Evolutionary conservation across 2,888 invertebrate genomes (phyloP), one percentile per base, ranked within the genome.

Genomic region (Synergus umbraculus): DNA sequence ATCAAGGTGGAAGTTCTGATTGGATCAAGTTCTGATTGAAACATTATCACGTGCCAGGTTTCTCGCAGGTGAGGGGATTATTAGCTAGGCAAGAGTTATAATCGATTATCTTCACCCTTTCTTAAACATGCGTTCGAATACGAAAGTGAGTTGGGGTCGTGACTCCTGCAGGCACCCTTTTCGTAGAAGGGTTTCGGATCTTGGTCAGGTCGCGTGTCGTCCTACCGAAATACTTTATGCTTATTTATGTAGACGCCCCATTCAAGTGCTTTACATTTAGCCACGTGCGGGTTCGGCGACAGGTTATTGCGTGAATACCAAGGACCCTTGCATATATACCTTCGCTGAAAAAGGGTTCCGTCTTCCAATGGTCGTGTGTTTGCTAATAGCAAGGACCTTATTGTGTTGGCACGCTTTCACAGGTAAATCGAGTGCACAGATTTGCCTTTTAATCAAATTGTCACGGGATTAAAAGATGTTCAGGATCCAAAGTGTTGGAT

Each of bases 171-270:
- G 60, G 64, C 81, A 84, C 86, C 86, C 85, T 80, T 81, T 83
- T 78, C 76, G 54, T 81, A 83, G 79, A 83, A 84, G 83, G 82
- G 83, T 83, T 83, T 79, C 41, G 78, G 67, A 78, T 77, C 77
- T 81, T 81, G 78, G 84, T 76, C 82, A 80, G 86, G 89, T 88
- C 90, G 88, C 89, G 90, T 89, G 89, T 88, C 88, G 82, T 76
- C 77, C 76, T 79, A 69, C 80, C 80, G 81, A 78, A 80, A 83
- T 83, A 81, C 79, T 85, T 89, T 90, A 73, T 89, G 87, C 88
- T 89, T 87, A 89, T 90, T 88, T 89, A 88, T 87, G 87, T 88
- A 89, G 88, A 88, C 83, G 85, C 86, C 86, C 86, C 80, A 80
- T 84, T 84, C 86, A 85, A 85, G 78, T 84, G 86, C 85, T 87